A percentile compares a stretch with the other conserved stretches of the same genome.
Evolutionary conservation across 2,113 vertebrate genomes (phyloP).

Genomic region (Atrichornis clamosus): DNA sequence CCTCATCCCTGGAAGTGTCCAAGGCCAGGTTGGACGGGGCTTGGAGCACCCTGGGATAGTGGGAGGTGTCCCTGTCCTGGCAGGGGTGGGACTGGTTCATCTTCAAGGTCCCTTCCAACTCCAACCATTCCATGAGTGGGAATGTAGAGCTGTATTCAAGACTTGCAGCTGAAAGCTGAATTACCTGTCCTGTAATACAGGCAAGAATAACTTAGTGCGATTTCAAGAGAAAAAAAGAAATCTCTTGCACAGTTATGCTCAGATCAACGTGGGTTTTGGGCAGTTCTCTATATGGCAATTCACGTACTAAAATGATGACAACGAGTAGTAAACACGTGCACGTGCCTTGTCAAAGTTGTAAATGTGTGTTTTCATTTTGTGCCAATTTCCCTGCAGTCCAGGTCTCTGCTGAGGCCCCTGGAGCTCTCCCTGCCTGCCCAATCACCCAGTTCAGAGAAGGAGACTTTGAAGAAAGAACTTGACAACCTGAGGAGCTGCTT

Average conservation of each 20-base stretch:
- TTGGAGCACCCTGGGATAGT: neutral
- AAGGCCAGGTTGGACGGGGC: fast-evolving
- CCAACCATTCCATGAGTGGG: neutral
- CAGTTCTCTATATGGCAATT: fast-evolving
- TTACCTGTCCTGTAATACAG: fast-evolving
- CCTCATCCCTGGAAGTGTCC: neutral
- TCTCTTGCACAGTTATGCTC: neutral
- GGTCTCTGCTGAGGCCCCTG: constrained; percentile 79
- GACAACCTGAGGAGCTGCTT: constrained; percentile 76
- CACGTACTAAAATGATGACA: neutral
- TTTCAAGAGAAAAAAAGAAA: neutral
- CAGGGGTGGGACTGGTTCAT: neutral
- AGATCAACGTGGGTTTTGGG: neutral
- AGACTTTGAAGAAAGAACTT: constrained; percentile 78
- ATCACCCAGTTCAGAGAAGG: constrained; percentile 67
- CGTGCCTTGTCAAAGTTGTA: neutral
- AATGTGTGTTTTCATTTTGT: neutral
- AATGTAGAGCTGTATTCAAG: neutral
- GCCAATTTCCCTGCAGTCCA: constrained; percentile 60
- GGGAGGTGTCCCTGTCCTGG: neutral
- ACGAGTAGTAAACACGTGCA: fast-evolving
- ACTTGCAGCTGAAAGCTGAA: neutral
- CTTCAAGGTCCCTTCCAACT: neutral
- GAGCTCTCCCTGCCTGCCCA: constrained; percentile 72
- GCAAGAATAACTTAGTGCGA: neutral